These are phyloP conservation scores for Chrysocyon brachyurus DNA, from an alignment of 2,797 vertebrate genomes.

Conservation along the genomic window DNA sequence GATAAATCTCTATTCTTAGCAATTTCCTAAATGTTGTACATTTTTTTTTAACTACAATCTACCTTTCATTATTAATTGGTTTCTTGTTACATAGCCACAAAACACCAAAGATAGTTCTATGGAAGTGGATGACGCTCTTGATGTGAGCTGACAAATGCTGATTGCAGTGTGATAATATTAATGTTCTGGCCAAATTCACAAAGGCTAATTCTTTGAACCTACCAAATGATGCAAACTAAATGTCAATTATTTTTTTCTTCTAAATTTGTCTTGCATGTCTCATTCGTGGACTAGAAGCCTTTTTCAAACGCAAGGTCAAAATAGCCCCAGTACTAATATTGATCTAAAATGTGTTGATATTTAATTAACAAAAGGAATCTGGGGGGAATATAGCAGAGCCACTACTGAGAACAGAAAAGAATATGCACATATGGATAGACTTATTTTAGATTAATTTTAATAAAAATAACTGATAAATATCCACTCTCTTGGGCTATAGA, in stretches of 20 bases:
- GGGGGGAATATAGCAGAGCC: not conserved
- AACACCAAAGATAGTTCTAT: not conserved
- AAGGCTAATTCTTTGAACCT: constrained; percentile 8
- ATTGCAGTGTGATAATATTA: constrained; percentile 45
- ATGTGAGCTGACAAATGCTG: constrained; percentile 45
- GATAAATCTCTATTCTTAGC: not conserved
- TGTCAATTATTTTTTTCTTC: constrained; percentile 35
- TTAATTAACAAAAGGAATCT: constrained; percentile 68
- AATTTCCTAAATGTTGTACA: not conserved
- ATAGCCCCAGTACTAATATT: constrained; percentile 6
- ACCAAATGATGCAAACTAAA: constrained; percentile 1
- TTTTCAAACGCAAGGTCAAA: constrained; percentile 68
- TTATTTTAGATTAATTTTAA: constrained; percentile 50
- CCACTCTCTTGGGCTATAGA: not conserved
- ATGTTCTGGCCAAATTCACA: constrained; percentile 41
- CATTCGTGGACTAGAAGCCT: not conserved
- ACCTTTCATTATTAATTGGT: not conserved
- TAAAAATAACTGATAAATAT: constrained; percentile 13
- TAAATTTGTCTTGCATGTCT: constrained; percentile 54
- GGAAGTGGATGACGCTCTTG: not conserved
- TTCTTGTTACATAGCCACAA: not conserved
- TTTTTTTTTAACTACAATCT: not conserved
- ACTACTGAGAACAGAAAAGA: constrained; percentile 28
- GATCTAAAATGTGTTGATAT: constrained; percentile 68
- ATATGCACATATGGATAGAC: not conserved